A percentile compares a stretch with the other conserved stretches of the same genome.
Evolutionary conservation across 1,140 invertebrate genomes (phyloP).

Genomic region (Tetragnatha versicolor): DNA sequence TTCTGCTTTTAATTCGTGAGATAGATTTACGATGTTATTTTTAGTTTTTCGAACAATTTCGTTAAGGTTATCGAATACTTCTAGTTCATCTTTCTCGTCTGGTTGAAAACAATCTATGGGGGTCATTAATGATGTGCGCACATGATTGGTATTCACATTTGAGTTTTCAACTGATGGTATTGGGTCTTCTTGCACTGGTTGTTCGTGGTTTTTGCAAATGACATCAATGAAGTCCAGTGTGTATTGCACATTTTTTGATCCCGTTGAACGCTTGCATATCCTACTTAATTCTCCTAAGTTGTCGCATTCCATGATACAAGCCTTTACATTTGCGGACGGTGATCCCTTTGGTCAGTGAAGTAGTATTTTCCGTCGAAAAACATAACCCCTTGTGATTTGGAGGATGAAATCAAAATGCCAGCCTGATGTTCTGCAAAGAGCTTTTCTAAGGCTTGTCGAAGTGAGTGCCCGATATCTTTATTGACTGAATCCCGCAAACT

Average conservation of each 20-base stretch:
- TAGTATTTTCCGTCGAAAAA: slow-evolving; percentile 32
- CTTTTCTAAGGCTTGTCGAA: not conserved
- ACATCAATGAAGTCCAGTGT: slow-evolving; percentile 41
- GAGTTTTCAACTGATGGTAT: slow-evolving; percentile 19
- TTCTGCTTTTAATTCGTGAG: slow-evolving; percentile 57
- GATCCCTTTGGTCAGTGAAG: slow-evolving; percentile 20
- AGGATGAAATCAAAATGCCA: not conserved
- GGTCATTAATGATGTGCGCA: slow-evolving; percentile 26
- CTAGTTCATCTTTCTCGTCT: slow-evolving; percentile 21
- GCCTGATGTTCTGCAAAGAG: not conserved
- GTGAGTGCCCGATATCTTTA: not conserved
- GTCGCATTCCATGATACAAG: slow-evolving; percentile 45
- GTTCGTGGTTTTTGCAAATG: not conserved
- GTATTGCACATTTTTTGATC: slow-evolving; percentile 33
- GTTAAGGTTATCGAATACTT: not conserved
- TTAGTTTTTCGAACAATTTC: slow-evolving; percentile 13
- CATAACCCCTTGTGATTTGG: slow-evolving; percentile 15
- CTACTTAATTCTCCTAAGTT: slow-evolving; percentile 38
- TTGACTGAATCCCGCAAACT: slow-evolving; percentile 17
- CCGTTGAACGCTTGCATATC: slow-evolving; percentile 24
- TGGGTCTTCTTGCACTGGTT: not conserved
- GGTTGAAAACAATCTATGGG: slow-evolving; percentile 11
- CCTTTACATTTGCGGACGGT: slow-evolving; percentile 14
- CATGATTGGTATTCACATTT: not conserved
- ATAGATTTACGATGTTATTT: slow-evolving; percentile 21